Conservation (phyloP, 2,113 vertebrate species). For the Sinocyclocheilus anshuiensis region DNA sequence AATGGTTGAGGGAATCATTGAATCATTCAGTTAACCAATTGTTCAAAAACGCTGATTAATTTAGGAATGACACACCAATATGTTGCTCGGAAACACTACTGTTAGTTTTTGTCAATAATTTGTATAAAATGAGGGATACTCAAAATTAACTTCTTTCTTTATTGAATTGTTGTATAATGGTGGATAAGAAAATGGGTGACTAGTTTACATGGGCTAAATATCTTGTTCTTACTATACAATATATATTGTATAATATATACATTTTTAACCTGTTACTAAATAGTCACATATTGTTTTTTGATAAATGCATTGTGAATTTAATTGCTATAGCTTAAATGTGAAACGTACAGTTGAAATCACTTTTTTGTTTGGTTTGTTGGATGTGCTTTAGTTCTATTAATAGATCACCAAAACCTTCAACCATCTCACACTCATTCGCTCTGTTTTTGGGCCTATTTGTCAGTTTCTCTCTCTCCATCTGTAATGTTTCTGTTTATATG, state of each 20-base stretch:
- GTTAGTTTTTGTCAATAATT: too few species aligned
- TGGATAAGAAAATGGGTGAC: not conserved
- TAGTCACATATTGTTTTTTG: not conserved
- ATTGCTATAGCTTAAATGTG: not conserved
- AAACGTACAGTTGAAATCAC: not conserved
- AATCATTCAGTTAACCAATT: not conserved
- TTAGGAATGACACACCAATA: not conserved
- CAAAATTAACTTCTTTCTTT: not conserved
- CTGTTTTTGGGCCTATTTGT: not conserved
- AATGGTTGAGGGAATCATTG: not conserved
- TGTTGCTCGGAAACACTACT: not conserved
- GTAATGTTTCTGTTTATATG: constrained; percentile 35
- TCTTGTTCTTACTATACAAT: not conserved
- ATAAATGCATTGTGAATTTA: not conserved
- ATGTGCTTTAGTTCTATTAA: not conserved
- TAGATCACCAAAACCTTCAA: not conserved
- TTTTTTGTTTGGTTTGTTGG: not conserved
- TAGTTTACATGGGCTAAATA: not conserved
- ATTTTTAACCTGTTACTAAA: not conserved
- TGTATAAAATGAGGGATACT: not conserved
- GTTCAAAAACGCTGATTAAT: not conserved
- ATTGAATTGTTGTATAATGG: not conserved
- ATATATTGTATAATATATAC: too few species aligned
- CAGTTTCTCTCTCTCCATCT: constrained; percentile 20
- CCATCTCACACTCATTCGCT: not conserved